A percentile compares a stretch with the other conserved stretches of the same genome.
Evolutionary conservation across 2,113 vertebrate species (phyloP).

Genomic region (Emydura subglobosa): DNA sequence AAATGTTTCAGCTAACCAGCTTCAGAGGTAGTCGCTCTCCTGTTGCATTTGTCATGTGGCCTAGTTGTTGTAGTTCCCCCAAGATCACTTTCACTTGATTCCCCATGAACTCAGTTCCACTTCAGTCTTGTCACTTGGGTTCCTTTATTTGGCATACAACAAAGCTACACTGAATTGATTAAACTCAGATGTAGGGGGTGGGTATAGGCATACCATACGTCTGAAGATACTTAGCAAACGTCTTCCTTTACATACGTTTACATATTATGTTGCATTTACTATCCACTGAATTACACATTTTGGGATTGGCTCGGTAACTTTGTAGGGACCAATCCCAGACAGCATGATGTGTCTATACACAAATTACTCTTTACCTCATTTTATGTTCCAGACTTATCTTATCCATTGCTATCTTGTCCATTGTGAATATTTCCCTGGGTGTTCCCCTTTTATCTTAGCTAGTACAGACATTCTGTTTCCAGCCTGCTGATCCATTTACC

Average conservation of each 20-base stretch:
- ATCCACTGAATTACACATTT: background rate
- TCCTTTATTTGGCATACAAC: background rate
- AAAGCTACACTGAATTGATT: background rate
- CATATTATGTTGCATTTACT: background rate
- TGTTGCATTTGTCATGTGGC: background rate
- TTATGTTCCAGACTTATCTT: background rate
- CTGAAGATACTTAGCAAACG: background rate
- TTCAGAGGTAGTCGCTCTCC: background rate
- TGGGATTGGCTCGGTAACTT: background rate
- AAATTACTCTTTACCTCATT: background rate
- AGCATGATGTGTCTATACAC: background rate
- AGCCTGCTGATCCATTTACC: background rate
- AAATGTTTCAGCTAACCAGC: background rate
- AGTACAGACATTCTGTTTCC: background rate
- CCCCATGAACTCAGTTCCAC: background rate
- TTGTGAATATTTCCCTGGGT: background rate
- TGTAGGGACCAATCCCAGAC: background rate
- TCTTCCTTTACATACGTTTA: background rate
- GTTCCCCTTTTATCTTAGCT: background rate
- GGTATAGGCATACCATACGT: background rate
- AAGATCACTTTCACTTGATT: background rate
- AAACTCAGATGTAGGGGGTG: background rate
- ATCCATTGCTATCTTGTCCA: background rate
- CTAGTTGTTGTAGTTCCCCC: background rate
- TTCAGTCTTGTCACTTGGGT: background rate